Conservation (phyloP, 1,140 invertebrate species). For the Adelges cooleyi region DNA sequence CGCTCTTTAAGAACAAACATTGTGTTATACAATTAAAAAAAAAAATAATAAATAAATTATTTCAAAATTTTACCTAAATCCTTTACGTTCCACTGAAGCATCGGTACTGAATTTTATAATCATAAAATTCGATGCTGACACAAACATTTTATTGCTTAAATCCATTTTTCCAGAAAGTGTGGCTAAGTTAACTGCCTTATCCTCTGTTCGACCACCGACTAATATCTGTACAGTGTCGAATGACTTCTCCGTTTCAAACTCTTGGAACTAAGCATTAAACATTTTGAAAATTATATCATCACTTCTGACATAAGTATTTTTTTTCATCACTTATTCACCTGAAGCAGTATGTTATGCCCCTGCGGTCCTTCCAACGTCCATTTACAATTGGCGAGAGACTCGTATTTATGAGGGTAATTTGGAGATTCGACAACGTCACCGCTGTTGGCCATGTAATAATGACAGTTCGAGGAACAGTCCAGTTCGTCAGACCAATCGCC, state of each 20-base stretch:
- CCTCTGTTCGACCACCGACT: conserved; percentile 87
- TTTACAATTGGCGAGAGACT: conserved; percentile 80
- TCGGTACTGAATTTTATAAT: conserved; percentile 94
- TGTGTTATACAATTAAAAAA: not conserved
- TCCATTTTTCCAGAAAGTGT: conserved; percentile 83
- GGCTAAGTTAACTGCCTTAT: conserved; percentile 79
- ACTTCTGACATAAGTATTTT: not conserved
- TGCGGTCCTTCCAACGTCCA: conserved; percentile 95
- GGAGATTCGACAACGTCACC: conserved; percentile 91
- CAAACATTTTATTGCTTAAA: conserved; percentile 67
- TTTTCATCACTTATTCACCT: conserved; percentile 40
- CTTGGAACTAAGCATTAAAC: conserved; percentile 66
- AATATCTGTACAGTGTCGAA: conserved; percentile 93
- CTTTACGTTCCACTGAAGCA: conserved; percentile 82
- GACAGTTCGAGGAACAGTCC: conserved; percentile 75
- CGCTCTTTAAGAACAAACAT: conserved; percentile 44
- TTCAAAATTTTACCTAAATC: conserved; percentile 52
- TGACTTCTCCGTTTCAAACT: conserved; percentile 93
- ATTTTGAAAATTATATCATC: not conserved
- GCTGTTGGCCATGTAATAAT: conserved; percentile 84
- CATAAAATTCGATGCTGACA: conserved; percentile 95
- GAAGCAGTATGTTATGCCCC: conserved; percentile 82
- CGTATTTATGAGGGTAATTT: conserved; percentile 87
- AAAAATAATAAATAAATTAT: not conserved
- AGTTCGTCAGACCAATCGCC: conserved; percentile 85